phyloP scores from a whole-genome alignment of 2,797 vertebrate species.

The Lagorchestes hirsutus region DNA sequence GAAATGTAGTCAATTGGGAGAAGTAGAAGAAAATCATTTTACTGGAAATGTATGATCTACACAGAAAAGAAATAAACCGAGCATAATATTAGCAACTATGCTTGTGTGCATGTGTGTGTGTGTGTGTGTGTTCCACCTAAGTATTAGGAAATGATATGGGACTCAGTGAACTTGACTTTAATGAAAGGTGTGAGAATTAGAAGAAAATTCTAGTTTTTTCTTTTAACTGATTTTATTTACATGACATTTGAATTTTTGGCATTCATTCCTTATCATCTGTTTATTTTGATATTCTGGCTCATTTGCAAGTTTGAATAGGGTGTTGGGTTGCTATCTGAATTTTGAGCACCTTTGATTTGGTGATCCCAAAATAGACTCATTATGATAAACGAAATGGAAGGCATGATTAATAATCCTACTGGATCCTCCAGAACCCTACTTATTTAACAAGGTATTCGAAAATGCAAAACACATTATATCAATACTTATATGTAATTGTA shows the following conservation, averaged over 20 bases:
- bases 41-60: background rate
- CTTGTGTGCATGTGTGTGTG: background rate
- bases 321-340: conserved; percentile 59
- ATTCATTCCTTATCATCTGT: conserved; percentile 3
- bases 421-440: conserved; percentile 21
- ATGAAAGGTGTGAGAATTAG: background rate
- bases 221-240: conserved; percentile 11
- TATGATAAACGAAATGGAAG: conserved; percentile 27
- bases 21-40: background rate
- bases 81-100: background rate
- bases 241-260: conserved; percentile 54
- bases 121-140: background rate
- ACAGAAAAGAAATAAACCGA: background rate
- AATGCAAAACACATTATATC: background rate
- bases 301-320: conserved; percentile 59
- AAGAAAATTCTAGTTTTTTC: background rate
- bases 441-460: background rate
- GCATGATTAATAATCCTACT: conserved; percentile 10
- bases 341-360: conserved; percentile 68
- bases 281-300: conserved; percentile 49
- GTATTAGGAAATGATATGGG: background rate
- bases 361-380: conserved; percentile 42
- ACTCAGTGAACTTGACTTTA: background rate
- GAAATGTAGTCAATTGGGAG: background rate
- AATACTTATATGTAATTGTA: background rate